Base-by-base conservation (phyloP, 2,113 vertebrate genomes). In the Pseudolaguvia tuberculata region DNA sequence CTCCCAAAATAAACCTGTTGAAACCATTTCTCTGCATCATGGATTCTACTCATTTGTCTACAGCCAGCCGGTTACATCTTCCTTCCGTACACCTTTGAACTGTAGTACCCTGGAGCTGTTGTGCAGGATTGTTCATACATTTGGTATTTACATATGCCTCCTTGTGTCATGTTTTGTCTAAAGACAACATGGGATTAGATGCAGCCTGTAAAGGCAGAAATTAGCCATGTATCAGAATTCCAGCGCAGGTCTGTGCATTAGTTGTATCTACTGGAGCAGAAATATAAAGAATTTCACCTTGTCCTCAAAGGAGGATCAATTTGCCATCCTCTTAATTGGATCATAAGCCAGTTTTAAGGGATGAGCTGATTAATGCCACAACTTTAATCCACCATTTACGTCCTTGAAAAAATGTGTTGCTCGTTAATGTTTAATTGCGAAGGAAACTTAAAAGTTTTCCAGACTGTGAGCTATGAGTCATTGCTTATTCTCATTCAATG, bases 401-500 rank as follows among this genome's bases (percentile, higher is more conserved):
- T 29, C 17, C 27, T 31, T 42, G 39, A 21, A 50, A 56, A 58
- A 51, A 25, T 50, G 66, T 55, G 65, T 31, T 59, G 42, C 70
- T 77, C n/a, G 57, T 62, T 70, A 52, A 72, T 78, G 70, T 78
- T 81, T 76, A 72, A 72, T 59, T 63, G 55, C 51, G 58, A 74
- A 75, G 70, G 62, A 47, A 52, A 77, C 18, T n/a, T 45, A 57
- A 53, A 52, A 66, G 68, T 66, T n/a, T 63, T 25, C 71, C 42
- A 48, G 66, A 76, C 50, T 27, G 20, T 61, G 51, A 50, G 53
- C 56, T 61, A 20, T 75, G 73, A 81, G 57, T 78, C 73, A 53
- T 51, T 74, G 77, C 73, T 81, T 78, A 80, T 83, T 81, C 67
- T 70, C 31, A 42, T 25, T 53, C 58, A 39, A 29, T 78, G 76